phyloP scores from a whole-genome alignment of 2,888 invertebrate genomes.

The Monoplex corrugatus region DNA sequence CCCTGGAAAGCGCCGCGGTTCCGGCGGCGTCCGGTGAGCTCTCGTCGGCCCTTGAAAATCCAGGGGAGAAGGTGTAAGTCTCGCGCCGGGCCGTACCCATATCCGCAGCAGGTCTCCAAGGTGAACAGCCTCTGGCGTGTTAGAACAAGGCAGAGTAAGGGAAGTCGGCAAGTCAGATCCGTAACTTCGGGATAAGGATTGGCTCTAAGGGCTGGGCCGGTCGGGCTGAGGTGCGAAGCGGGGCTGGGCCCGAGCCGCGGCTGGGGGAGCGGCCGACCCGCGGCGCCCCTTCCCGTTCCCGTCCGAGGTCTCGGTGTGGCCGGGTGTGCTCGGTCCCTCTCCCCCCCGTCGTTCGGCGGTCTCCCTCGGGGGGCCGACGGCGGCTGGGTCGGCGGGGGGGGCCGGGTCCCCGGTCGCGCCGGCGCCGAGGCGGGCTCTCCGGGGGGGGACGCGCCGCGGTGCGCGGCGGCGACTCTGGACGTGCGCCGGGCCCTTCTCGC shows the following conservation, averaged over 20 bases:
- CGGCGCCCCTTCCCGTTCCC: no score
- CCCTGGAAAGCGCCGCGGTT: slow-evolving; percentile 82
- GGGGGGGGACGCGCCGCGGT: no score
- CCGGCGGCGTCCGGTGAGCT: slow-evolving; percentile 77
- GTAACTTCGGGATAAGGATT: slow-evolving; percentile 87
- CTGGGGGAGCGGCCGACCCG: no score
- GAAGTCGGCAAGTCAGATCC: slow-evolving; percentile 85
- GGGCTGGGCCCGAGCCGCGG: neutral
- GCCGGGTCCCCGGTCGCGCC: no score
- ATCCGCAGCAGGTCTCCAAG: slow-evolving; percentile 90
- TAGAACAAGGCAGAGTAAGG: slow-evolving; percentile 40
- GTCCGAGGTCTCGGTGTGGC: no score
- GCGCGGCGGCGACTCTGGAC: no score
- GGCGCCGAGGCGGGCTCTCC: no score
- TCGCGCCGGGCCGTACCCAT: slow-evolving; percentile 86
- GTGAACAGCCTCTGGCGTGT: slow-evolving; percentile 84
- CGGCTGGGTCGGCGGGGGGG: no score
- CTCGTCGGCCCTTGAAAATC: slow-evolving; percentile 80
- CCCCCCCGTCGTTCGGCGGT: no score
- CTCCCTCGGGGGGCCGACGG: no score
- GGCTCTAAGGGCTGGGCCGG: slow-evolving; percentile 66
- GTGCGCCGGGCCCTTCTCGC: no score
- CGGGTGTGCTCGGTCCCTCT: no score
- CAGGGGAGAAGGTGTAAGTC: slow-evolving; percentile 80
- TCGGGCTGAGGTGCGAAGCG: neutral